Evolutionary conservation across 2,888 invertebrate genomes (phyloP), one percentile per base, ranked within the genome.

Genomic region (Stictocephala bisonia): DNA sequence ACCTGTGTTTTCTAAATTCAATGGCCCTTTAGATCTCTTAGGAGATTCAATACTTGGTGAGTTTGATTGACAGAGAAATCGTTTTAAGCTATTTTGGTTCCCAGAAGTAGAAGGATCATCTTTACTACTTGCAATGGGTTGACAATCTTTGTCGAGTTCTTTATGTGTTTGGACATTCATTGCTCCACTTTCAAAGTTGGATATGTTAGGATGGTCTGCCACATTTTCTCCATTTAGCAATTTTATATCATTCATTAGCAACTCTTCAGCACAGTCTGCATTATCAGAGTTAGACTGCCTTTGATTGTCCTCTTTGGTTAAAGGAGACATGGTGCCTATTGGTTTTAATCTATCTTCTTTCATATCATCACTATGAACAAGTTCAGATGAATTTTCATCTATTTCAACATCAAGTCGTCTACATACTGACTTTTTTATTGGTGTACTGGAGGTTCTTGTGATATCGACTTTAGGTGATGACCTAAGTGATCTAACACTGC

Each of bases 351-450:
- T 40, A 18, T 18, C 40, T 18, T 31, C 15, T n/a, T n/a, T n/a
- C n/a, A n/a, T n/a, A n/a, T n/a, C n/a, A n/a, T n/a, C n/a, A n/a
- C n/a, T n/a, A n/a, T n/a, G n/a, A n/a, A n/a, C 22, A 3, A 3
- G 22, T 51, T 51, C 51, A 22, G 13, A 48, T 31, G 31, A 3
- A 4, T 9, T 15, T 2, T 64, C 40, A 53, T 71, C 70, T 44
- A 27, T 58, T 22, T 71, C 70, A 44, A 71, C 48, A 40, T 44
- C 70, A 13, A 71, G 29, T 29, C 70, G 51, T 44, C 70, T 56
- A 20, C 70, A 58, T 2, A 71, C 70, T 44, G 70, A 71, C 44
- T 71, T 71, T 44, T 71, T 71, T 1, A 71, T 27, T n/a, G 70
- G 70, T 26, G 70, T 71, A 1, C 1, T 27, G 7, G 44, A 22